Base-by-base conservation (phyloP, 2,888 invertebrate genomes). In the Papilio demoleus region DNA sequence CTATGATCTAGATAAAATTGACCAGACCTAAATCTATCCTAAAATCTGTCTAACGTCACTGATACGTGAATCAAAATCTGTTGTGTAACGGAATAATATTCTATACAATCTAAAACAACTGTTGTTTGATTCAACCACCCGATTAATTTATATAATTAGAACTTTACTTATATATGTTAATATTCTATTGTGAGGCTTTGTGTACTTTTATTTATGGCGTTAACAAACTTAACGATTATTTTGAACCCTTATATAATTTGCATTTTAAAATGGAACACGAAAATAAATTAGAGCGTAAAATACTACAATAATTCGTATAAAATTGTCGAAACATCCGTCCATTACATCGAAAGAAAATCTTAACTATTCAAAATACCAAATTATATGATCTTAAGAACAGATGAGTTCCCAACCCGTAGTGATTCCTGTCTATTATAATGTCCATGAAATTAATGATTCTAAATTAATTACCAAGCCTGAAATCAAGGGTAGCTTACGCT, bases 1-100 rank as follows among this genome's bases (percentile, higher is more conserved):
- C 68, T 68, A 71, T 71, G 70, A 70, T 67, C 76, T 78, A 84
- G 78, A 78, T 72, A 72, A 81, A 85, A 86, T 85, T 86, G 86
- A 86, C 83, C 79, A 78, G 71, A 56, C 67, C 73, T 74, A 76
- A 72, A 69, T 66, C 73, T 75, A 74, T 47, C 53, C 71, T 72
- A 72, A 56, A 63, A 67, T 70, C 74, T 70, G 74, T 62, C 71
- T 72, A 70, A 66, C 31, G 47, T 69, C 68, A 66, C 66, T 60
- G 34, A 38, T 22, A 14, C 19, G 22, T 59, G 24, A 22, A 36
- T 40, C 64, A 31, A 31, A n/a, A 34, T 36, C 34, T 45, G 59
- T 50, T 47, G 38, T 68, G 65, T 68, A 70, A 71, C 70, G 42
- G 65, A 64, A 67, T 62, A 65, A 67, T 61, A 22, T 42, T 66